Conservation (phyloP, 2,888 invertebrate species). For the Brachyopa scutellaris region DNA sequence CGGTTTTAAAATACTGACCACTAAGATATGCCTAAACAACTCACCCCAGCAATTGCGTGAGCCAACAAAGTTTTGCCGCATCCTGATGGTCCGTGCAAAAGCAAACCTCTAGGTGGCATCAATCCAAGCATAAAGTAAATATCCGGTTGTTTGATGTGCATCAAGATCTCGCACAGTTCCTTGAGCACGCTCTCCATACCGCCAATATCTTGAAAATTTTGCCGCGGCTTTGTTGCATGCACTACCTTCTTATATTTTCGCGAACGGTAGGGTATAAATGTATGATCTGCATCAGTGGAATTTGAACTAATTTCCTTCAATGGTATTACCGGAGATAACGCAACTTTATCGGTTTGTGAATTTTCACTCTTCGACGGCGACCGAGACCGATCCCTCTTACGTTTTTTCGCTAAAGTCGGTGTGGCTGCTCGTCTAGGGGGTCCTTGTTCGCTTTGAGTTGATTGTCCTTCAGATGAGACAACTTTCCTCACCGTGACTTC, state of each 20-base stretch:
- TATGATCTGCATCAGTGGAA: neutral
- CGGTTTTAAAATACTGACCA: no score
- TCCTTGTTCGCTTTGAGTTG: slow-evolving; percentile 74
- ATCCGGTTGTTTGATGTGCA: slow-evolving; percentile 95
- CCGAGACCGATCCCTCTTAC: slow-evolving; percentile 56
- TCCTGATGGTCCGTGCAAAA: slow-evolving; percentile 98
- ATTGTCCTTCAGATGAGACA: slow-evolving; percentile 70
- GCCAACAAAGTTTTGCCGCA: slow-evolving; percentile 94
- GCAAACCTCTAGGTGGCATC: slow-evolving; percentile 93
- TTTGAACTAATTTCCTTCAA: neutral
- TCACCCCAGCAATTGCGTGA: slow-evolving; percentile 90
- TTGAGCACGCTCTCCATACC: slow-evolving; percentile 89
- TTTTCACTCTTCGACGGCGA: slow-evolving; percentile 81
- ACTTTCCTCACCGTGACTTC: slow-evolving; percentile 76
- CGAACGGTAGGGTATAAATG: slow-evolving; percentile 62
- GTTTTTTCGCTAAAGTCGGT: slow-evolving; percentile 48
- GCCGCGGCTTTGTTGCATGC: slow-evolving; percentile 74
- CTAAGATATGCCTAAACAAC: no score
- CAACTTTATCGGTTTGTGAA: slow-evolving; percentile 81
- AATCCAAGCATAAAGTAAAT: slow-evolving; percentile 93
- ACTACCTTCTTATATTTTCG: slow-evolving; percentile 78
- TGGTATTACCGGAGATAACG: slow-evolving; percentile 74
- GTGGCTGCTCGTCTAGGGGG: slow-evolving; percentile 75
- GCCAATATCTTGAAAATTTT: slow-evolving; percentile 85
- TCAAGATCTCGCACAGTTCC: slow-evolving; percentile 88